Evolutionary conservation across 2,113 vertebrate species (phyloP), one percentile per base, ranked within the genome.

Genomic region (Elachura formosa): DNA sequence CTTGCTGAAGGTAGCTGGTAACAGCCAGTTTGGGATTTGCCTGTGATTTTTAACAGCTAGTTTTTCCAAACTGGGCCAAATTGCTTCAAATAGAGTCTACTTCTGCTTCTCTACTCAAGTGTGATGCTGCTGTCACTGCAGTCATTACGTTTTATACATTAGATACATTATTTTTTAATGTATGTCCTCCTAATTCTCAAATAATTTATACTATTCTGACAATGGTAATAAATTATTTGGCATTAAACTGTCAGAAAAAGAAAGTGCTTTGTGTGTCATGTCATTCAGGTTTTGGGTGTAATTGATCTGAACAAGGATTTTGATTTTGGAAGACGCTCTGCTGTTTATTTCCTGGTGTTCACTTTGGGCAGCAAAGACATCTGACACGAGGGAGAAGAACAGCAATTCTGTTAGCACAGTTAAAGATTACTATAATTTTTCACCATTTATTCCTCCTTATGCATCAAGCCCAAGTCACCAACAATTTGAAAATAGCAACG

Each of bases 41-140:
- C 85, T 73, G 14, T 20, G 63, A 86, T 79, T 94, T 82, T 85
- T 84, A 90, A 51, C 63, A 90, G 82, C 63, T 43, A 75, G 75
- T 54, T 90, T 79, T 84, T 90, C 75, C 82, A 95, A 90, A 90
- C 75, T 41, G 94, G 95, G 88, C 88, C 94, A 77, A 92, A 93
- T 84, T 80, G 59, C 85, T 92, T 93, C 90, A 88, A 95, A 77
- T 51, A 61, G 94, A 94, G 92, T 52, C 61, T 52, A 74, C 79
- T 95, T 87, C 79, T 94, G 63, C 90, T 74, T 52, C 29, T 86
- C 87, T 88, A 18, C 75, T 90, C 15, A 8, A 91, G 64, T 83
- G 79, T 73, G 82, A 88, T 87, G 75, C 71, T 90, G 36, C 90
- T 94, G 72, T 93, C 83, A 29, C 22, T 86, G 90, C 93, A 95